A percentile compares a stretch with the other conserved stretches of the same genome.
Evolutionary conservation across 2,113 vertebrate species (phyloP).

Genomic region (Sinocyclocheilus anophthalmus): DNA sequence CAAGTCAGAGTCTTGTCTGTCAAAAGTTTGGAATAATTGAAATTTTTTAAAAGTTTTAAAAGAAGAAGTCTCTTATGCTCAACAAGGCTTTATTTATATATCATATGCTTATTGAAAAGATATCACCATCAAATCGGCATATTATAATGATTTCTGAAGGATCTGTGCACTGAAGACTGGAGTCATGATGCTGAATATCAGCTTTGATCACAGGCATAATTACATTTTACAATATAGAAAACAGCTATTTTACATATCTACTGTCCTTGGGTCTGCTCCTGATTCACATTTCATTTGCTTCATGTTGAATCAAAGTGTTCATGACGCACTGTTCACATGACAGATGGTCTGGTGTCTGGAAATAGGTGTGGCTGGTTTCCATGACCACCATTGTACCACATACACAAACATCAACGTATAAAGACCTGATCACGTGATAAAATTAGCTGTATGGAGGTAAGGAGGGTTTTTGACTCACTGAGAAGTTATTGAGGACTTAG

Average conservation of each 20-base stretch:
- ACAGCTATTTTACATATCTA: no score
- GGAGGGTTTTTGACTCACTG: neutral
- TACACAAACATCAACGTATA: slow-evolving; percentile 8
- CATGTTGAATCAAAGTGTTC: neutral
- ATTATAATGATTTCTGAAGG: neutral
- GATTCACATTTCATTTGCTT: neutral
- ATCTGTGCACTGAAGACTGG: no score
- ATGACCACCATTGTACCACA: slow-evolving; percentile 20
- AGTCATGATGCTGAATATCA: no score
- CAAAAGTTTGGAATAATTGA: neutral
- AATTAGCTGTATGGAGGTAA: neutral
- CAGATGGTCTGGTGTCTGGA: neutral
- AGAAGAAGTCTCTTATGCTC: neutral
- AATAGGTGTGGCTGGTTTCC: slow-evolving; percentile 38
- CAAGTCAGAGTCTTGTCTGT: neutral
- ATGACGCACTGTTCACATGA: slow-evolving; percentile 3
- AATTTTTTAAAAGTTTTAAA: no score
- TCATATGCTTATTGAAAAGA: neutral
- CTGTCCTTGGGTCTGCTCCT: neutral
- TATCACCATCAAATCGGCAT: neutral
- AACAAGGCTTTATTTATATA: neutral
- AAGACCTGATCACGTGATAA: neutral
- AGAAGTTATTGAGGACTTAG: neutral
- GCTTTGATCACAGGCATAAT: no score
- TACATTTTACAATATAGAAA: no score